Conservation (phyloP, 2,888 invertebrate genomes). For the Heliconius charithonia region DNA sequence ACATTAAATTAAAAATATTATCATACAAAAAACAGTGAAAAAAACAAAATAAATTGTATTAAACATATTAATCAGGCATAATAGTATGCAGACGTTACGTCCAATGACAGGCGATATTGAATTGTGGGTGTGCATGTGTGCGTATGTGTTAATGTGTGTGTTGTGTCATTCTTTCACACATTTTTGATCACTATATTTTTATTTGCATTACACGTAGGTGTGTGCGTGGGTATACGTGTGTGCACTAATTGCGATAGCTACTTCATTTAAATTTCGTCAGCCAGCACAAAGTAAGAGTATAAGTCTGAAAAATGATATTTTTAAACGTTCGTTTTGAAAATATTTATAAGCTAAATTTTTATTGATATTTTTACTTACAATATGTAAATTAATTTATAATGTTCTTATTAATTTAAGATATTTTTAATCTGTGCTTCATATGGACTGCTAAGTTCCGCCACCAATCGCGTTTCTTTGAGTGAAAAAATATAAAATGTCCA, state of each 20-base stretch:
- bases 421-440: too few species aligned
- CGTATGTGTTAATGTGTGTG: slow-evolving; percentile 64
- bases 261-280: slow-evolving; percentile 84
- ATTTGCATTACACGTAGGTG: slow-evolving; percentile 60
- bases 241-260: slow-evolving; percentile 82
- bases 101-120: slow-evolving; percentile 81
- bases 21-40: not conserved
- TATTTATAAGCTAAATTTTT: slow-evolving; percentile 36
- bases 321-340: slow-evolving; percentile 22
- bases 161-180: slow-evolving; percentile 78
- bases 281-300: slow-evolving; percentile 57
- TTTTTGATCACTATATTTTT: slow-evolving; percentile 81
- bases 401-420: too few species aligned
- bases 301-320: slow-evolving; percentile 58
- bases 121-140: slow-evolving; percentile 70
- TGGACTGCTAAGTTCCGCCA: too few species aligned
- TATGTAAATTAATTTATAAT: too few species aligned
- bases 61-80: slow-evolving; percentile 41
- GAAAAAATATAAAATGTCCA: too few species aligned
- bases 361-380: too few species aligned
- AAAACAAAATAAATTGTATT: slow-evolving; percentile 26
- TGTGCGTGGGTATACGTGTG: slow-evolving; percentile 58
- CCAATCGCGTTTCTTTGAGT: too few species aligned
- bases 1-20: not conserved
- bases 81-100: slow-evolving; percentile 66